Percentiles rank a stretch among this genome's conserved stretches.
Evolutionary conservation across 2,888 invertebrate species (phyloP).

Genomic region (Melitaea athalia): DNA sequence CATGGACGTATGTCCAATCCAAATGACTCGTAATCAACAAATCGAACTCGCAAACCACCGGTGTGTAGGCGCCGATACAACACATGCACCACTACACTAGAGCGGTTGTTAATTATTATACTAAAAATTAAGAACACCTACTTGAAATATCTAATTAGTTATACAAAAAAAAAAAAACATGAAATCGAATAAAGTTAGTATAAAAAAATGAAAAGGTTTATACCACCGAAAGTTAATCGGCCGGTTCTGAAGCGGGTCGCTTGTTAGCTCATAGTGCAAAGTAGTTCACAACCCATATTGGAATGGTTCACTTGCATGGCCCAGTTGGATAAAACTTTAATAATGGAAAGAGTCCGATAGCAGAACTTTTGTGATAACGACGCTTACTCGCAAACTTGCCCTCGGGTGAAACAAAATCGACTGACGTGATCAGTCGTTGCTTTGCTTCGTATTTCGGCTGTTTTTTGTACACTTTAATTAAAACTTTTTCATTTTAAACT

Average conservation of each 20-base stretch:
- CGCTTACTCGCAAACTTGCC: conserved; percentile 56
- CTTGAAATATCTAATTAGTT: too few relatives aligned
- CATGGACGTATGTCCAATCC: too few relatives aligned
- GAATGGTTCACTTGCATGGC: conserved; percentile 54
- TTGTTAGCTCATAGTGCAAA: conserved; percentile 35
- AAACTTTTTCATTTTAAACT: background rate
- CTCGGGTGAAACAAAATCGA: conserved; percentile 58
- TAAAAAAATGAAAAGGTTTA: conserved; percentile 3
- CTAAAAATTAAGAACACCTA: too few relatives aligned
- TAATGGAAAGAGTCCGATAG: conserved; percentile 66
- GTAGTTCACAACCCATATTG: conserved; percentile 46
- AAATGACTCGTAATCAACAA: too few relatives aligned
- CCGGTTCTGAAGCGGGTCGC: conserved; percentile 30
- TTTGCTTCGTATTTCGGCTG: background rate
- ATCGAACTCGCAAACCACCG: too few relatives aligned
- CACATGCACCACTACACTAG: too few relatives aligned
- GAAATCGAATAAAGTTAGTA: too few relatives aligned
- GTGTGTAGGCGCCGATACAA: too few relatives aligned
- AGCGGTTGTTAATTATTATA: too few relatives aligned
- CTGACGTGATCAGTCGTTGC: conserved; percentile 8
- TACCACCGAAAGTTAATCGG: conserved; percentile 31
- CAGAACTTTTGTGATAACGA: conserved; percentile 60
- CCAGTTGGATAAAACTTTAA: conserved; percentile 68
- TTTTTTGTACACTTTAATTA: background rate
- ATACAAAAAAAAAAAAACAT: too few relatives aligned